Evolutionary conservation across 2,113 vertebrate genomes (phyloP).

Genomic region (Podilymbus podiceps): DNA sequence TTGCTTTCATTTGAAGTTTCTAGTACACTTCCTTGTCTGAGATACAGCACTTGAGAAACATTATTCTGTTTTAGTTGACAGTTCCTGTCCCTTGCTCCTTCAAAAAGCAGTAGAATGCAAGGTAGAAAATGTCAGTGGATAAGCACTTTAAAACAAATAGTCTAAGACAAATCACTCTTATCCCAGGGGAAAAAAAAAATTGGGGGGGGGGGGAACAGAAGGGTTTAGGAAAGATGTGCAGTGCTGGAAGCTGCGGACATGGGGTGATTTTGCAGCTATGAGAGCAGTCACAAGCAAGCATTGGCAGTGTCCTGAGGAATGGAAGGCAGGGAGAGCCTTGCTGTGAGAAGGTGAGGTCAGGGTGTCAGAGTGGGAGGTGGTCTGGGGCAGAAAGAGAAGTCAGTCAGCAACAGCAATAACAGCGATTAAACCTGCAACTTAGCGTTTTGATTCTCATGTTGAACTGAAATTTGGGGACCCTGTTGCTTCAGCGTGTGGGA

Average conservation of each 20-base stretch:
- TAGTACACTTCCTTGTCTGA: neutral
- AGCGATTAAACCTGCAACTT: neutral
- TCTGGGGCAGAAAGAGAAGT: neutral
- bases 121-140: neutral
- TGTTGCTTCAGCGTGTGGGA: neutral
- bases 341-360: neutral
- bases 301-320: neutral
- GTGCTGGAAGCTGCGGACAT: neutral
- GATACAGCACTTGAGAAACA: neutral
- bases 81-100: neutral
- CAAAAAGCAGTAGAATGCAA: neutral
- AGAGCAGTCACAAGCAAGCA: neutral
- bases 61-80: neutral
- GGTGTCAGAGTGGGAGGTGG: neutral
- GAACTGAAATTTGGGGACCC: neutral
- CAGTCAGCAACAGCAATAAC: neutral
- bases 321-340: neutral
- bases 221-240: neutral
- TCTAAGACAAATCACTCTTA: neutral
- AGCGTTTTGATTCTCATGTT: neutral
- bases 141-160: neutral
- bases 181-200: neutral
- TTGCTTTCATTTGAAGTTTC: neutral
- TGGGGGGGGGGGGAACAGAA: no score
- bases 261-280: fast-evolving